Evolutionary conservation across 2,113 vertebrate species (phyloP), one percentile per base, ranked within the genome.

Genomic region (Neomonachus schauinslandi): DNA sequence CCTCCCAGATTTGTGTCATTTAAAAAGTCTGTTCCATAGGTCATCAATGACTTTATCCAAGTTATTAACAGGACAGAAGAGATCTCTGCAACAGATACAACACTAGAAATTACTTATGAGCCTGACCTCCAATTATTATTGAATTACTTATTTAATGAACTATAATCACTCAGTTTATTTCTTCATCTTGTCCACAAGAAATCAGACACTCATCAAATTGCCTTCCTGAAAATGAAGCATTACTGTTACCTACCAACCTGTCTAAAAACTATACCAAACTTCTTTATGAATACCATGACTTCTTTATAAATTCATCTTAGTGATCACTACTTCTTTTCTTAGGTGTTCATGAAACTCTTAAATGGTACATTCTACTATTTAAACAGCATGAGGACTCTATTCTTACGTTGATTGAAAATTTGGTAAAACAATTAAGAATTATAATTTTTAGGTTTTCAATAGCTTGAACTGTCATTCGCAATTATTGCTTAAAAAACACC

Each of bases 81-180:
- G 46, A 94, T 71, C 61, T 92, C 15, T 92, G 39, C n/a, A 97
- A 95, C 8, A 80, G 36, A 93, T 22, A 95, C 0, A 95, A 59
- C 31, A 89, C 36, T 55, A 96, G 85, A 96, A 97, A 90, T 51
- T 19, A 97, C 76, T 72, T 67, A 39, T n/a, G 49, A 83, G 31
- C 79, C 19, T 81, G 57, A 42, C 14, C 96, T 24, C 33, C 28
- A 96, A 88, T 83, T 67, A 87, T 83, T 88, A 49, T 96, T 63
- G 85, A 95, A 39, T 80, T 88, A 98, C 16, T 90, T 90, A 96
- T 67, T 87, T 83, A 91, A 65, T 77, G 42, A 93, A 97, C 42
- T 59, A 96, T 6, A 90, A 82, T 74, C 39, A 96, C 21, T 83
- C 22, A 65, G 55, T 57, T 74, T 87, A 84, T 87, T 76, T 92